Evolutionary conservation across 2,113 vertebrate species (phyloP).

Genomic region (Argyrosomus japonicus): DNA sequence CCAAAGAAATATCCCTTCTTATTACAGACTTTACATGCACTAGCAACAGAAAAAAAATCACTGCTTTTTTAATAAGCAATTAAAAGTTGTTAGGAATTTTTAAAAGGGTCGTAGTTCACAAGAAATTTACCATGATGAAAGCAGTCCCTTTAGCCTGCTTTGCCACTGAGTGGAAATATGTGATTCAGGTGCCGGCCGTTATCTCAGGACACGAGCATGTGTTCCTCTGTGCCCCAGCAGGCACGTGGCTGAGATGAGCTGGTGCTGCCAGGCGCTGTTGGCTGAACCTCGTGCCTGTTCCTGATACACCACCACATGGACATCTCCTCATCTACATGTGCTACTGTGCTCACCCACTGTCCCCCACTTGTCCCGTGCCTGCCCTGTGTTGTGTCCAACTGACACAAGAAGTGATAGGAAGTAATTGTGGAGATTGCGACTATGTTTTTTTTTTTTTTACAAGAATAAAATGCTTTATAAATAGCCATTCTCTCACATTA

Average conservation of each 20-base stretch:
- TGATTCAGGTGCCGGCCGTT: slow-evolving; percentile 34
- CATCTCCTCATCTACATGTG: slow-evolving; percentile 60
- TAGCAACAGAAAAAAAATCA: neutral
- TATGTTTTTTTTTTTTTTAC: neutral
- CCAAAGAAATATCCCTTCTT: too few relatives aligned
- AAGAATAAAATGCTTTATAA: neutral
- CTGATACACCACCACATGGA: slow-evolving; percentile 52
- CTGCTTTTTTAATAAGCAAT: neutral
- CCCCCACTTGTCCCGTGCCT: slow-evolving; percentile 7
- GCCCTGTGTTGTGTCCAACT: slow-evolving; percentile 27
- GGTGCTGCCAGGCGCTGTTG: slow-evolving; percentile 71
- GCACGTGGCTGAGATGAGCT: slow-evolving; percentile 68
- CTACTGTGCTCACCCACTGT: slow-evolving; percentile 8
- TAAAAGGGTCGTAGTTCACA: neutral
- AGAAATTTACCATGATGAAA: neutral
- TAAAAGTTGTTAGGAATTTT: neutral
- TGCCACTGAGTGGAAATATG: neutral
- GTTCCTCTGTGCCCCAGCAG: slow-evolving; percentile 53
- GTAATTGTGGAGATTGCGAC: too few relatives aligned
- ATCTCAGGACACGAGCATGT: slow-evolving; percentile 43
- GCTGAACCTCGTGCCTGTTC: slow-evolving; percentile 60
- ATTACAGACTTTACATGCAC: neutral
- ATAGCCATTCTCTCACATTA: slow-evolving; percentile 8
- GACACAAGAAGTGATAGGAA: slow-evolving; percentile 19
- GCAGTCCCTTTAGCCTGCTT: neutral